Base-by-base conservation (phyloP, 2,113 vertebrate species). In the Muntiacus reevesi region DNA sequence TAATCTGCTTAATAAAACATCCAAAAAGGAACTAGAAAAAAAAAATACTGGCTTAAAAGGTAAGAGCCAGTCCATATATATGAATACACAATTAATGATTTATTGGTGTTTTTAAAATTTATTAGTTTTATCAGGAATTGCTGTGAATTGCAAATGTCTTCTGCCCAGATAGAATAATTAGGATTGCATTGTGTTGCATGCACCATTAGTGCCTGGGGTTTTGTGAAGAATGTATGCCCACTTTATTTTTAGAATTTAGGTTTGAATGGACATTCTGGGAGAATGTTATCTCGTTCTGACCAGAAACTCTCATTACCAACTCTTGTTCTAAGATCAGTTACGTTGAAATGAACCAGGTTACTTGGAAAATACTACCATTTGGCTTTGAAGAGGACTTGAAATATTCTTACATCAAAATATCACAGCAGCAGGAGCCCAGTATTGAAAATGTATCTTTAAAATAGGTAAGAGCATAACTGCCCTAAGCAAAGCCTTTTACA, bases 391-490 rank as follows among this genome's bases (percentile, higher is more conserved):
- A 97, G 84, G 57, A 89, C 92, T 97, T 98, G 95, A 98, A 97
- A 97, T 97, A 91, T 97, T 98, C 19, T 98, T 94, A 95, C 97
- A 98, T 93, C 89, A 96, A 97, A 96, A 97, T 98, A 92, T 97
- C 92, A 55, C 28, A 97, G 97, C 86, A 97, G 87, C 94, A 96
- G 88, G 96, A 98, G 88, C 96, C 97, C 83, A 90, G 96, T 97
- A 98, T 98, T 98, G 98, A 98, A 98, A 98, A 95, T 91, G 12
- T 8, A 0, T 95, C 97, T 98, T 98, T 99, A 98, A 98, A 98
- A 98, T 98, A 98, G 96, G 97, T 94, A 97, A 98, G 96, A 98
- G 36, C 97, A 91, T 98, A 96, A 95, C 96, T 97, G 87, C 59
- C 60, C 57, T 98, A 98, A 98, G 97, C 85, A 52, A 79, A 98